Evolutionary conservation across 2,888 invertebrate species (phyloP), one percentile per base, ranked within the genome.

Genomic region (Agapostemon virescens): DNA sequence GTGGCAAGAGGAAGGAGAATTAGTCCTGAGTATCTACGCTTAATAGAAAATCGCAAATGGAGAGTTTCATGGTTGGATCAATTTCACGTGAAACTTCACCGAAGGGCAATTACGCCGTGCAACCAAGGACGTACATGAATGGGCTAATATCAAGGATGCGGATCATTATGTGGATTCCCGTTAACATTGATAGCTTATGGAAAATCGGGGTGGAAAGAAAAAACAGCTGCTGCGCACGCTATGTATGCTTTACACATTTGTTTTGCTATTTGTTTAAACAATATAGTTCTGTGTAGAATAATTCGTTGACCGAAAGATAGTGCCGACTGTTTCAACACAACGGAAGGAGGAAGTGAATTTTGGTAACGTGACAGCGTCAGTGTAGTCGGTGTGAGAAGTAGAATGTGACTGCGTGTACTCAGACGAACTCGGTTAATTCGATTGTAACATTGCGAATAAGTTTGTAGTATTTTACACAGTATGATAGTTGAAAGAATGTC

Each of bases 1-100:
- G 40, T 4, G 13, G 52, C 42, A 40, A 30, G 38, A 49, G 40
- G 23, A 20, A 20, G 36, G 52, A 15, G 52, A 77, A 77, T 77
- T 63, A 68, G 63, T 49, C 40, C 9, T 36, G 63, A 63, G 13
- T 20, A 36, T 36, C 36, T 13, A n/a, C 30, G 52, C 15, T 64
- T 69, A 63, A 52, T 69, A 63, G 68, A 64, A 68, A 75, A 77
- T 23, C 45, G 38, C n/a, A 61, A 33, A 69, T 26, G 20, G 42
- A 33, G 33, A 61, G 26, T 15, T 36, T 36, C 23, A 38, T n/a
- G 23, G 74, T 68, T 40, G 36, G 61, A 61, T 13, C 40, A 5
- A 17, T 15, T 13, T n/a, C 38, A n/a, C 36, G 33, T 30, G 9
- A 15, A 38, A 20, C 36, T 38, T 26, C 40, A 55, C n/a, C 23